Evolutionary conservation across 1,140 invertebrate species (phyloP).

Genomic region (Lordiphosa mommai): DNA sequence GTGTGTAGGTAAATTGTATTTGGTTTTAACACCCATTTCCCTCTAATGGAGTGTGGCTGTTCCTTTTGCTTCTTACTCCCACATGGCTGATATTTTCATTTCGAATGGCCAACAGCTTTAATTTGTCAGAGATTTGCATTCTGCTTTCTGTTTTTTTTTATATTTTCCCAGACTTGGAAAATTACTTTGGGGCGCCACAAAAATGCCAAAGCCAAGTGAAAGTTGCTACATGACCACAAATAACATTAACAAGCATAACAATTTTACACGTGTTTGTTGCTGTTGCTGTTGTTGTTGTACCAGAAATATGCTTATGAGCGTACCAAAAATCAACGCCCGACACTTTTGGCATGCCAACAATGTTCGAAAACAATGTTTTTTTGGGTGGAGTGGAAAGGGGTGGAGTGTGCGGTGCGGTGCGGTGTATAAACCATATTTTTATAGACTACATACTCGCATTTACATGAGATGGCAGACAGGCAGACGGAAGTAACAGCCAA

Average conservation of each 20-base stretch:
- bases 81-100: background rate
- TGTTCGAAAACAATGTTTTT: constrained; percentile 51
- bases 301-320: constrained; percentile 55
- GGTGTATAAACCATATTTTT: constrained; percentile 1
- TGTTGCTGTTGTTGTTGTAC: constrained; percentile 7
- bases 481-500: background rate
- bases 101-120: background rate
- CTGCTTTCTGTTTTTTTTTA: background rate
- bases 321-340: constrained; percentile 6
- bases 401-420: background rate
- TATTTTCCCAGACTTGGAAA: constrained; percentile 23
- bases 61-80: background rate
- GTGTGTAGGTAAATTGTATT: constrained; percentile 34
- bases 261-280: constrained; percentile 58
- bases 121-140: constrained; percentile 14
- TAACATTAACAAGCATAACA: constrained; percentile 59
- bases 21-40: constrained; percentile 51
- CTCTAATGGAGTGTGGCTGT: constrained; percentile 61
- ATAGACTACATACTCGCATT: too few species aligned
- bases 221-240: constrained; percentile 43
- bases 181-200: constrained; percentile 43
- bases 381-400: background rate
- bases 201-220: constrained; percentile 61
- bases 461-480: background rate
- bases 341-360: constrained; percentile 36